Evolutionary conservation across 64 coral and sea anemone genomes (phyloP).

Genomic region (Porites lutea): DNA sequence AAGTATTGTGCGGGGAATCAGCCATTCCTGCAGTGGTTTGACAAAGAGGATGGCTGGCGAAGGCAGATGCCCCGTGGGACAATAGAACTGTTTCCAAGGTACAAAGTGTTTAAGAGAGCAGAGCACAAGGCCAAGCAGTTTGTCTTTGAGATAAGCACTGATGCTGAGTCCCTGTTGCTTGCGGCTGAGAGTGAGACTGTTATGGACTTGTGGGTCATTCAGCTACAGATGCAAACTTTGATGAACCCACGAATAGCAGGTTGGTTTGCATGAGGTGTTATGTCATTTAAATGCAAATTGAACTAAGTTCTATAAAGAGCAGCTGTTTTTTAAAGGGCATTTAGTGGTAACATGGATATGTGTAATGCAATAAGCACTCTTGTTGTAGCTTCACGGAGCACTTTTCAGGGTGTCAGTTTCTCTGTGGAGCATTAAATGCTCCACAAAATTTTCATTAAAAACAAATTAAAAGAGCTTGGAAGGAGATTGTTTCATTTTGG

Average conservation of each 20-base stretch:
- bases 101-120: slow-evolving; percentile 88
- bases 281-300: background rate
- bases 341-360: too few species aligned
- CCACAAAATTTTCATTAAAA: too few species aligned
- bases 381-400: too few species aligned
- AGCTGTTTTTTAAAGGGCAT: too few species aligned
- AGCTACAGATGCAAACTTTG: slow-evolving; percentile 94
- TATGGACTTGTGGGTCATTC: slow-evolving; percentile 97
- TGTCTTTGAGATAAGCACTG: slow-evolving; percentile 97
- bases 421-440: too few species aligned
- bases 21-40: slow-evolving; percentile 96
- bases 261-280: slow-evolving; percentile 23
- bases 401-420: too few species aligned
- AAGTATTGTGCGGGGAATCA: slow-evolving; percentile 81
- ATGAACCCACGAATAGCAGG: slow-evolving; percentile 90
- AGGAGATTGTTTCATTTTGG: too few species aligned
- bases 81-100: slow-evolving; percentile 91
- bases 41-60: slow-evolving; percentile 93
- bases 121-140: slow-evolving; percentile 80
- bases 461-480: too few species aligned
- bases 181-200: slow-evolving; percentile 87
- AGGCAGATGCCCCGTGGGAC: slow-evolving; percentile 84
- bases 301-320: too few species aligned
- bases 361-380: too few species aligned
- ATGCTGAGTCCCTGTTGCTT: slow-evolving; percentile 75